Evolutionary conservation across 2,113 vertebrate species (phyloP), one percentile per base, ranked within the genome.

Genomic region (Lampris incognitus): DNA sequence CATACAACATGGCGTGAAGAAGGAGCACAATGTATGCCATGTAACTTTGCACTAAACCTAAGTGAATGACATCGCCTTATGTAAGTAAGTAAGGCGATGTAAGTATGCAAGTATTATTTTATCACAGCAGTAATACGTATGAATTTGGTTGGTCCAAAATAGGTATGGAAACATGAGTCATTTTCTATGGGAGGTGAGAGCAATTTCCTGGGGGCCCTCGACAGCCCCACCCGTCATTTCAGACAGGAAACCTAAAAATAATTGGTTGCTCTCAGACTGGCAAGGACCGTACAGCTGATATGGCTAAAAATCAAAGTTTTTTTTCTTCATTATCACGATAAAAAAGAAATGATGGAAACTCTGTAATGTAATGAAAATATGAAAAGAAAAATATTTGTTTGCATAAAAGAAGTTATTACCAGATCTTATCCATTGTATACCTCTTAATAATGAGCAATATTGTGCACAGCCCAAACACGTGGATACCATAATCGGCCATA

Each of bases 181-280:
- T 78, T 85, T 74, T 81, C 78, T 83, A 79, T 84, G 67, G 51
- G 78, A 68, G 63, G 81, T 78, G 72, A 72, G 79, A 78, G 87
- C 82, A 76, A 75, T 91, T 94, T 94, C 90, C 91, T 83, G 78
- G 78, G 66, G 71, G 87, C 82, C 68, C 69, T 75, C 88, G 90
- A 88, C 80, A 64, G 85, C 82, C 76, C 88, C 87, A 79, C 86
- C 85, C 89, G 66, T 56, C 72, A 67, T 85, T 74, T 86, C 90
- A 76, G 81, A 85, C 68, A 83, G 81, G 64, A 81, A 81, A 77
- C 70, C 79, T 81, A 85, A 88, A 91, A 91, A 90, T 78, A 91
- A 82, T 69, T 63, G 62, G 41, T 75, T 55, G 56, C 36, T 66
- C 86, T 86, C 74, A 65, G 54, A 79, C 38, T 46, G 66, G 71